Evolutionary conservation across 2,888 invertebrate species (phyloP).

Genomic region (Brenthis ino): DNA sequence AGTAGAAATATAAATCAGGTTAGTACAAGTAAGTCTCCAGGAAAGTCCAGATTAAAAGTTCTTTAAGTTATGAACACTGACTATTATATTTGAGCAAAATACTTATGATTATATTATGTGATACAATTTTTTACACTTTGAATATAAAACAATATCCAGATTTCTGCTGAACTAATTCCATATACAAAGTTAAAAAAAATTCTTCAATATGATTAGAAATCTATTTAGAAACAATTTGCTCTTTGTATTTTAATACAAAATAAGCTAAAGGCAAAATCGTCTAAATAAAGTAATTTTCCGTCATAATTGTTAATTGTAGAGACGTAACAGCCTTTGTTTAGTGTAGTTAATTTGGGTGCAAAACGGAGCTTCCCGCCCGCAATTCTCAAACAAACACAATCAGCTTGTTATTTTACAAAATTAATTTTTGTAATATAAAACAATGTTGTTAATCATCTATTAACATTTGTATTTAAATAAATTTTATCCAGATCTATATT

Average conservation of each 20-base stretch:
- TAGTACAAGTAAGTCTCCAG: neutral
- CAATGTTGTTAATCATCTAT: neutral
- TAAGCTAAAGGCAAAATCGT: slow-evolving; percentile 49
- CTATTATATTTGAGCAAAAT: no score
- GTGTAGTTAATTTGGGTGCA: slow-evolving; percentile 52
- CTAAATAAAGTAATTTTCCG: slow-evolving; percentile 65
- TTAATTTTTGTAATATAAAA: neutral
- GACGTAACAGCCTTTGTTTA: slow-evolving; percentile 66
- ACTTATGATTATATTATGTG: no score
- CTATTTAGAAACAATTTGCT: slow-evolving; percentile 23
- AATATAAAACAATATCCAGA: no score
- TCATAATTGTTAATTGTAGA: slow-evolving; percentile 63
- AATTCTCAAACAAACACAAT: slow-evolving; percentile 33
- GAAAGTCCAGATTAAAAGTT: neutral
- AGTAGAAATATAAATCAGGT: neutral
- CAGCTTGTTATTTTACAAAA: slow-evolving; percentile 22
- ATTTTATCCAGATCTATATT: no score
- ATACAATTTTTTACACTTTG: no score
- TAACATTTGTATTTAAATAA: neutral
- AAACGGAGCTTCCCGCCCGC: slow-evolving; percentile 43
- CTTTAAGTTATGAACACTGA: no score
- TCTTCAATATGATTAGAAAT: neutral
- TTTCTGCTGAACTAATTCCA: no score
- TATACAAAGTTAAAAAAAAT: no score
- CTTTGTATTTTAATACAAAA: slow-evolving; percentile 45